Conservation (phyloP, 2,113 vertebrate genomes). For the Emberiza fucata region DNA sequence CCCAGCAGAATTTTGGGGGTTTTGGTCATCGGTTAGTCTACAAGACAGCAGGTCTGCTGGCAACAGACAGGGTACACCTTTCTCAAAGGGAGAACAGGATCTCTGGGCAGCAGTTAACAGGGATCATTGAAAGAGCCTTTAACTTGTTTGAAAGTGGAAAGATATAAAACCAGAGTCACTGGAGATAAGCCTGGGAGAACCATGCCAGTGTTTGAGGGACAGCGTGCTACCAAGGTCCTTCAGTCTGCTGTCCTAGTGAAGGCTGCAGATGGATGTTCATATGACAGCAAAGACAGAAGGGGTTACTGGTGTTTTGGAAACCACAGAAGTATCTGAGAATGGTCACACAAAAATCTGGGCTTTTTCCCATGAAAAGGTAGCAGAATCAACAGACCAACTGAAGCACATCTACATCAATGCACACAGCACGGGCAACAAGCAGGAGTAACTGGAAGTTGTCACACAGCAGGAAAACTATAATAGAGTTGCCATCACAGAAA, state of each 20-base stretch:
- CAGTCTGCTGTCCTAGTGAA: neutral
- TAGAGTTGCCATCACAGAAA: neutral
- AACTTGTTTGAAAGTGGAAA: neutral
- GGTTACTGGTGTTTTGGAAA: neutral
- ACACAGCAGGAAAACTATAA: neutral
- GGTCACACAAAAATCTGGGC: rapidly evolving
- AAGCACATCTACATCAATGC: neutral
- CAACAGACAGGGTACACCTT: neutral
- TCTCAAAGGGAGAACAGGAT: neutral
- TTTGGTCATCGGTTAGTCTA: neutral
- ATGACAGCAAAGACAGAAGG: neutral
- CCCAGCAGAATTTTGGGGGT: neutral
- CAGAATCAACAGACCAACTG: rapidly evolving
- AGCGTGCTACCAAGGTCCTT: neutral
- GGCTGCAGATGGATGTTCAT: neutral
- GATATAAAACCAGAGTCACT: neutral
- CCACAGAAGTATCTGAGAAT: neutral
- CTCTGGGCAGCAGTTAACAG: neutral
- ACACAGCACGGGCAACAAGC: neutral
- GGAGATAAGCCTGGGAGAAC: neutral
- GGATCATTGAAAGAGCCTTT: neutral
- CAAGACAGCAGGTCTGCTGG: neutral
- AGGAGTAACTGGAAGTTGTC: neutral
- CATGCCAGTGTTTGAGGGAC: neutral
- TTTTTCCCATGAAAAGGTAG: neutral